Percentiles rank a stretch among this genome's conserved stretches.
phyloP scores from a whole-genome alignment of 2,797 vertebrate genomes.

The Salarias fasciatus region DNA sequence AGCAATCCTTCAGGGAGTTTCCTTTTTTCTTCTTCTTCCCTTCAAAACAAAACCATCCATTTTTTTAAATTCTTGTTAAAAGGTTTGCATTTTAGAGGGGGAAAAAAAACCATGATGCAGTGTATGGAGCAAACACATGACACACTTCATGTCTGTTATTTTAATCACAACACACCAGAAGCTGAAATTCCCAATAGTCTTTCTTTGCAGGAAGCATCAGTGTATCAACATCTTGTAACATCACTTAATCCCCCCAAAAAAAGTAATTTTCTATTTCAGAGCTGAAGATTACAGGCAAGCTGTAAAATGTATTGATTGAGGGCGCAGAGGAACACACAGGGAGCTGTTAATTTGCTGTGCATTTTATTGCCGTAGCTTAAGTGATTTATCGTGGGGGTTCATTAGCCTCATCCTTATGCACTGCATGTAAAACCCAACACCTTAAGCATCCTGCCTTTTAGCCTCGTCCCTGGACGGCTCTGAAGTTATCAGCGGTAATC shows the following conservation, averaged over 20 bases:
- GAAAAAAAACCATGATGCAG: no score
- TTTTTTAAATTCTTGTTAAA: no score
- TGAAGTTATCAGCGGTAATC: slow-evolving; percentile 59
- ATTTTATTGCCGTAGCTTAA: slow-evolving; percentile 72
- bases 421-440: slow-evolving; percentile 50
- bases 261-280: slow-evolving; percentile 52
- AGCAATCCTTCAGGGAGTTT: background rate
- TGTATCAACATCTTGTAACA: slow-evolving; percentile 28
- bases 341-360: slow-evolving; percentile 76
- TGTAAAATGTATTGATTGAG: slow-evolving; percentile 69
- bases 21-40: no score
- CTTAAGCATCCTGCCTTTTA: slow-evolving; percentile 63
- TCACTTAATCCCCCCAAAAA: slow-evolving; percentile 28
- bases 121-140: no score
- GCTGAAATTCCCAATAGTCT: slow-evolving; percentile 24
- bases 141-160: no score
- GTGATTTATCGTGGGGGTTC: slow-evolving; percentile 70
- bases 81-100: no score
- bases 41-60: no score
- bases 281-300: slow-evolving; percentile 61
- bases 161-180: background rate
- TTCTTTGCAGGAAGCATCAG: slow-evolving; percentile 28
- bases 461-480: slow-evolving; percentile 39
- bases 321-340: slow-evolving; percentile 36
- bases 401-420: slow-evolving; percentile 65